Evolutionary conservation across 1,140 invertebrate species (phyloP).

Genomic region (Orius insidiosus): DNA sequence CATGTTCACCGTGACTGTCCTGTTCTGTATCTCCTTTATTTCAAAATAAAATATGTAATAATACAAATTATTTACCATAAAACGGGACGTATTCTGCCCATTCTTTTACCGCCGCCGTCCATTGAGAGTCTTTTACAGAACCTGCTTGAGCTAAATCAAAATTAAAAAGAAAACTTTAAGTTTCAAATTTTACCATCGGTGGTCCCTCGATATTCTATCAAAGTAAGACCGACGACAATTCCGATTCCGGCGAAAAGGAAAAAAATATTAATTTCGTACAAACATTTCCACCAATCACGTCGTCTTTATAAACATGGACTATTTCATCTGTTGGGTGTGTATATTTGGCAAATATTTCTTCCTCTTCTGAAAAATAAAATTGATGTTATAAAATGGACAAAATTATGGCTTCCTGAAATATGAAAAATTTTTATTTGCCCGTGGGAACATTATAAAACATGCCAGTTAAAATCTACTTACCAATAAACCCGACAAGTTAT

Average conservation of each 20-base stretch:
- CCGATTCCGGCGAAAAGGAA: slow-evolving; percentile 46
- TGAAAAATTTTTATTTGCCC: too few species aligned
- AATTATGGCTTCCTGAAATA: too few species aligned
- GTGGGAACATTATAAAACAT: too few species aligned
- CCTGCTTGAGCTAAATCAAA: slow-evolving; percentile 43
- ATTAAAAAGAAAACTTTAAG: slow-evolving; percentile 12
- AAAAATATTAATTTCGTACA: slow-evolving; percentile 66
- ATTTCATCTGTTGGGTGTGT: slow-evolving; percentile 32
- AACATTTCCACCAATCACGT: slow-evolving; percentile 55
- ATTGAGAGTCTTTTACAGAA: slow-evolving; percentile 44
- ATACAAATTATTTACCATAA: slow-evolving; percentile 3
- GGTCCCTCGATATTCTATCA: slow-evolving; percentile 56
- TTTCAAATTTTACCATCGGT: slow-evolving; percentile 39
- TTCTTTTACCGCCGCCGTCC: slow-evolving; percentile 52
- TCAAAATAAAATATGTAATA: slow-evolving; percentile 17
- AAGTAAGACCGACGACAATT: slow-evolving; percentile 53
- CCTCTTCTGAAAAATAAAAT: slow-evolving; percentile 15
- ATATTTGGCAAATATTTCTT: slow-evolving; percentile 11
- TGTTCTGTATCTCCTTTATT: slow-evolving; percentile 24
- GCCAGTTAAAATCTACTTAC: too few species aligned
- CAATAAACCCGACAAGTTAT: too few species aligned
- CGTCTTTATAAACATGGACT: slow-evolving; percentile 57
- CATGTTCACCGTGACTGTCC: slow-evolving; percentile 24
- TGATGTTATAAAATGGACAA: neutral
- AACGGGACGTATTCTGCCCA: slow-evolving; percentile 51